Conservation (phyloP, 2,888 invertebrate genomes). For the Achlya flavicornis region DNA sequence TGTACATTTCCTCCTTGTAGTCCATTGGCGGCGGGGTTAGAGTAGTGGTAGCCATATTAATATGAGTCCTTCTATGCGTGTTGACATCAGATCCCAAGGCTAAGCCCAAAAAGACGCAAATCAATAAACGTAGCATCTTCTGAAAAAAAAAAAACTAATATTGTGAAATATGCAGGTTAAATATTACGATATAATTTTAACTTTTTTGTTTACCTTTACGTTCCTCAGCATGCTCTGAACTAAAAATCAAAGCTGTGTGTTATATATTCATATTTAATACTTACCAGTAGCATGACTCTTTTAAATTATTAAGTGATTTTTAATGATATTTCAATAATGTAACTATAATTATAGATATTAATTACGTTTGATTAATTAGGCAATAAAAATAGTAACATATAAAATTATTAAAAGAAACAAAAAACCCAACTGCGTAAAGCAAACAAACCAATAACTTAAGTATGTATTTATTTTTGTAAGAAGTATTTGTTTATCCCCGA, state of each 20-base stretch:
- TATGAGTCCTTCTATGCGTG: slow-evolving; percentile 8
- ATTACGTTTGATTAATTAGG: background rate
- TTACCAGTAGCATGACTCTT: background rate
- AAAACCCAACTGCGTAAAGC: too few species aligned
- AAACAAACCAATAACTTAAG: too few species aligned
- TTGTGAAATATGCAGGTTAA: background rate
- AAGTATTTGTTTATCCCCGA: too few species aligned
- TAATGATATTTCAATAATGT: background rate
- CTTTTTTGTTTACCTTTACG: background rate
- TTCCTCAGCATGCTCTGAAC: background rate
- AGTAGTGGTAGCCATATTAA: slow-evolving; percentile 6
- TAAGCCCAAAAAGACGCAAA: slow-evolving; percentile 32
- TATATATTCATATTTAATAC: background rate
- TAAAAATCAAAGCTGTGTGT: background rate
- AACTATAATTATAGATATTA: background rate
- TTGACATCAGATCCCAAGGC: slow-evolving; percentile 34
- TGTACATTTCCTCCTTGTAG: slow-evolving; percentile 32
- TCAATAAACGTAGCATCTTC: background rate
- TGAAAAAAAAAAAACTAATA: background rate
- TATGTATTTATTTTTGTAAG: too few species aligned
- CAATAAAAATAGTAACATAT: background rate
- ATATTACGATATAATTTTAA: background rate
- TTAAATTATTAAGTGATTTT: background rate
- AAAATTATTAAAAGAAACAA: too few species aligned
- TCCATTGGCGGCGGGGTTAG: slow-evolving; percentile 24